Conservation (phyloP, 1,140 invertebrate species). For the Meloidogyne chitwoodi region DNA sequence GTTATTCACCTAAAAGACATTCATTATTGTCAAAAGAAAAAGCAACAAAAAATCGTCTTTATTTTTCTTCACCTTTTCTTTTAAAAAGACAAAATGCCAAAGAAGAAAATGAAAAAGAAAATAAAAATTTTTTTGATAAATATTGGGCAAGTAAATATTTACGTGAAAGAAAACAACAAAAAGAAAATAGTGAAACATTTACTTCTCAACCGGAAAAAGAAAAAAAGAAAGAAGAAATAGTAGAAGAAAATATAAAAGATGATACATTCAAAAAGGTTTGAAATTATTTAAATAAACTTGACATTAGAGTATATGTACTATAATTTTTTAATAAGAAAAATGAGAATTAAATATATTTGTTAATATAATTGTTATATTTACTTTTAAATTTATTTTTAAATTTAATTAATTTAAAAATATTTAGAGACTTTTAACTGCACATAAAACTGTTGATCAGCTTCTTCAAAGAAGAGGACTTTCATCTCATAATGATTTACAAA, state of each 20-base stretch:
- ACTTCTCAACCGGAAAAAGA: background rate
- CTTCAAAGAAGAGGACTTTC: slow-evolving; percentile 33
- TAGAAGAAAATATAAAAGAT: background rate
- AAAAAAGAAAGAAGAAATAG: background rate
- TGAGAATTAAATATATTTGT: too few relatives aligned
- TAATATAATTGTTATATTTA: too few relatives aligned
- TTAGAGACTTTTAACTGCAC: slow-evolving; percentile 33
- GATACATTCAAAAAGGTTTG: slow-evolving; percentile 1
- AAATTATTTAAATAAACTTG: background rate
- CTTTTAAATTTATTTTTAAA: too few relatives aligned
- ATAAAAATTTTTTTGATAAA: slow-evolving; percentile 23
- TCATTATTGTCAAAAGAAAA: background rate
- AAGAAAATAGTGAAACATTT: background rate
- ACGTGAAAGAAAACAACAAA: slow-evolving; percentile 30
- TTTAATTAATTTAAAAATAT: slow-evolving; percentile 8
- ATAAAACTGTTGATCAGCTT: slow-evolving; percentile 39
- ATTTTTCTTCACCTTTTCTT: slow-evolving; percentile 19
- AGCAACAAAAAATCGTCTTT: background rate
- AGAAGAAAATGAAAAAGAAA: slow-evolving; percentile 14
- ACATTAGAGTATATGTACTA: background rate
- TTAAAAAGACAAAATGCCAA: slow-evolving; percentile 6
- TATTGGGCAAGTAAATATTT: slow-evolving; percentile 39
- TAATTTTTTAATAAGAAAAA: too few relatives aligned
- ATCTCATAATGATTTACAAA: slow-evolving; percentile 24
- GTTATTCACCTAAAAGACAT: background rate